These are phyloP conservation scores for Trissolcus basalis DNA, from an alignment of 1,140 invertebrate species.

Conservation along the genomic window DNA sequence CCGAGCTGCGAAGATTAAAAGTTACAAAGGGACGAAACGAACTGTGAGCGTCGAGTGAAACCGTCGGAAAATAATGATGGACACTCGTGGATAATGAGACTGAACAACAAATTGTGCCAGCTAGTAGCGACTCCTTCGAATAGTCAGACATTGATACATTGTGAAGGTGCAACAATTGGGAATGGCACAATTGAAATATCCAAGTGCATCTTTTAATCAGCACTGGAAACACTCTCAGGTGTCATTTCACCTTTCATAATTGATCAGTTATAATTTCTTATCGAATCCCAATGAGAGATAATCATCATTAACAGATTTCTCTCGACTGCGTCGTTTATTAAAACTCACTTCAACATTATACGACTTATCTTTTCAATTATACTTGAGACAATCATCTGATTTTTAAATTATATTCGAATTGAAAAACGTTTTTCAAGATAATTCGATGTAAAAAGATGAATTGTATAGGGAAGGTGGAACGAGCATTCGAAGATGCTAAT, in stretches of 20 bases:
- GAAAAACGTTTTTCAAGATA: too few relatives aligned
- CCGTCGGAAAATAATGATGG: conserved; percentile 51
- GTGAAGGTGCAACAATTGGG: conserved; percentile 45
- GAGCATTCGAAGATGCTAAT: too few relatives aligned
- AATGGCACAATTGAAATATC: conserved; percentile 37
- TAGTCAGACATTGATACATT: conserved; percentile 56
- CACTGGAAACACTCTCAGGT: conserved; percentile 9
- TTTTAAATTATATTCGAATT: too few relatives aligned
- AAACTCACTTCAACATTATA: too few relatives aligned
- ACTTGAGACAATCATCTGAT: too few relatives aligned
- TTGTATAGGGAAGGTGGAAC: too few relatives aligned
- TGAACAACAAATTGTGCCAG: conserved; percentile 46
- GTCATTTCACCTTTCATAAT: not conserved
- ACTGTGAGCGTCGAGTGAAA: conserved; percentile 42
- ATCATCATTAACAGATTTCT: too few relatives aligned
- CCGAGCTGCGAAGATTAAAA: conserved; percentile 40
- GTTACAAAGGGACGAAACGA: conserved; percentile 42
- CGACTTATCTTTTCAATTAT: too few relatives aligned
- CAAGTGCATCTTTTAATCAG: conserved; percentile 41
- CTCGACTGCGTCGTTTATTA: too few relatives aligned
- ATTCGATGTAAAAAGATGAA: too few relatives aligned
- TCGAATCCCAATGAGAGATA: too few relatives aligned
- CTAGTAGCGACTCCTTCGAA: conserved; percentile 54
- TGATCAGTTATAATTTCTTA: conserved; percentile 13
- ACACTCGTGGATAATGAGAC: conserved; percentile 54